Conservation (phyloP, 2,797 vertebrate genomes). For the Neostethus bicornis region DNA sequence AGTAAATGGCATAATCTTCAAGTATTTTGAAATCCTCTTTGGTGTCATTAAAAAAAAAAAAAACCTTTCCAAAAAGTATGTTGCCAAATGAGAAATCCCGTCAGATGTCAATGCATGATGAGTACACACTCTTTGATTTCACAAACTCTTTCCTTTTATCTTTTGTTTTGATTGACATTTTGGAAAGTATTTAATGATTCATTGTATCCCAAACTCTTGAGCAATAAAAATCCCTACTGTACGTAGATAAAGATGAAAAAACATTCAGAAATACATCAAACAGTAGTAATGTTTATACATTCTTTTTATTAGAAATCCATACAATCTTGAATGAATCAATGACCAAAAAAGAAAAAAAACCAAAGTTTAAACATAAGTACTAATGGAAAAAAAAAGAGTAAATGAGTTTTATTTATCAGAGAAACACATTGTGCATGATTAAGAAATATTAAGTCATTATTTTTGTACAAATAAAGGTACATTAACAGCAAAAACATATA, state of each 20-base stretch:
- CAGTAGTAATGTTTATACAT: constrained; percentile 21
- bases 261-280: constrained; percentile 1
- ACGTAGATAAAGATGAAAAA: constrained; percentile 17
- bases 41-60: no score
- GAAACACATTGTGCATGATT: constrained; percentile 8
- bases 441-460: constrained; percentile 2
- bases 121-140: no score
- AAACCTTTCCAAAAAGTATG: no score
- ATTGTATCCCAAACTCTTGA: no score
- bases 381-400: constrained; percentile 14
- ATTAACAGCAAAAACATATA: constrained; percentile 1
- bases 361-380: constrained; percentile 37
- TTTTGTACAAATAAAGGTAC: constrained; percentile 35
- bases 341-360: constrained; percentile 26
- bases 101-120: no score
- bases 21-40: no score
- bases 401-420: constrained; percentile 23
- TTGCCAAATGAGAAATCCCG: no score
- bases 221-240: no score
- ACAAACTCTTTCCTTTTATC: no score
- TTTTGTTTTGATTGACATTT: no score
- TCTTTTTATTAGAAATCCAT: constrained; percentile 15
- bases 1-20: no score
- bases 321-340: constrained; percentile 19
- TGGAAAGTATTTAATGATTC: no score